phyloP scores from a whole-genome alignment of 2,113 vertebrate genomes.

The Archilochus colubris region DNA sequence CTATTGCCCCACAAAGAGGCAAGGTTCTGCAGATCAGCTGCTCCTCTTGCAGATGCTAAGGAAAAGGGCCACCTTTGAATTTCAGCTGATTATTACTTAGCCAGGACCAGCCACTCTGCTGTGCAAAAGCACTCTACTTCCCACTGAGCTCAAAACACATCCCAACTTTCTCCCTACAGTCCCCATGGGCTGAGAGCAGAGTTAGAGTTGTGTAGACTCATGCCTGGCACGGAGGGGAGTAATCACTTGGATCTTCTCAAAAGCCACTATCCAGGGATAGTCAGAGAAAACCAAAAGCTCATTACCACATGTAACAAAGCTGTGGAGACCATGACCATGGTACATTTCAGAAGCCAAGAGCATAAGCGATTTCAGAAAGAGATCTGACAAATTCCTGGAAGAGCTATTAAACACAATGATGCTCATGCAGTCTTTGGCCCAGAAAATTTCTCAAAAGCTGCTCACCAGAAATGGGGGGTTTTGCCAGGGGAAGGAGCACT shows the following conservation, averaged over 20 bases:
- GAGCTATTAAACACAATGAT: not conserved
- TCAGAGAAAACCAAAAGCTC: not conserved
- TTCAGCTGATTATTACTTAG: not conserved
- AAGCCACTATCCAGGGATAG: not conserved
- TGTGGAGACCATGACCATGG: not conserved
- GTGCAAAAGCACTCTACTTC: not conserved
- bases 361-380: not conserved
- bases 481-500: not conserved
- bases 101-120: not conserved
- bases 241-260: not conserved
- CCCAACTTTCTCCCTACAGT: not conserved
- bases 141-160: not conserved
- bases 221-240: not conserved
- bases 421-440: not conserved
- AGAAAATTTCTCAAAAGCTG: constrained; percentile 2
- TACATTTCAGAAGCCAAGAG: not conserved
- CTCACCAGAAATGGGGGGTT: not conserved
- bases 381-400: not conserved
- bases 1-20: not conserved
- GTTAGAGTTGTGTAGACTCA: not conserved
- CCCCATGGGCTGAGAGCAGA: fast-evolving
- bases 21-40: not conserved
- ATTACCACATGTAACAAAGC: not conserved
- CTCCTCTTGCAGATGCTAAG: not conserved
- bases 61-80: not conserved